phyloP scores from a whole-genome alignment of 2,888 invertebrate species.

The Rapana venosa region DNA sequence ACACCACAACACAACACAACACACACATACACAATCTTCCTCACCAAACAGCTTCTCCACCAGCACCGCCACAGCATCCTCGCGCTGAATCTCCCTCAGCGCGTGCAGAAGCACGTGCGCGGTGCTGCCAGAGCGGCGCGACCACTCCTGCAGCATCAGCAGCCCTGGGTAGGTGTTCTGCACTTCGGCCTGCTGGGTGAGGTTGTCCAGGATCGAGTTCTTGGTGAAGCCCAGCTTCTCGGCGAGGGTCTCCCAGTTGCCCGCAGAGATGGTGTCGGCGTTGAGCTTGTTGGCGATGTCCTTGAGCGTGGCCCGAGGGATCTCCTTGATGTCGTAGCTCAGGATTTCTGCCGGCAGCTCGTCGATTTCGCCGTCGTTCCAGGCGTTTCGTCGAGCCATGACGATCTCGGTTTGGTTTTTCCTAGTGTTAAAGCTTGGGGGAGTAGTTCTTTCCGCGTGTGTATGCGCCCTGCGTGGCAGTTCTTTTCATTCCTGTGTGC shows the following conservation, averaged over 20 bases:
- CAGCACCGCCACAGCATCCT: constrained; percentile 43
- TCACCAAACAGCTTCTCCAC: constrained; percentile 41
- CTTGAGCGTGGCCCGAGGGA: constrained; percentile 37
- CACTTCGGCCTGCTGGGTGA: constrained; percentile 37
- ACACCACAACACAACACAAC: neutral
- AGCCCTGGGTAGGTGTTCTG: constrained; percentile 44
- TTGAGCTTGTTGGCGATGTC: constrained; percentile 42
- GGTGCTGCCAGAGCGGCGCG: constrained; percentile 39
- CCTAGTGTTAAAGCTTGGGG: neutral
- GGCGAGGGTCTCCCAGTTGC: constrained; percentile 48
- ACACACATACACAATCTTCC: neutral
- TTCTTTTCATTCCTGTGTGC: neutral
- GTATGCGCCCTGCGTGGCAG: neutral
- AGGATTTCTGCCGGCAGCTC: constrained; percentile 42
- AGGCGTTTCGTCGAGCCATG: neutral
- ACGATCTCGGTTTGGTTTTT: neutral
- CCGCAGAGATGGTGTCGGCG: constrained; percentile 20
- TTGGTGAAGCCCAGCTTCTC: constrained; percentile 46
- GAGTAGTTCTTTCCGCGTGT: neutral
- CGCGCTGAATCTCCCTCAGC: constrained; percentile 40
- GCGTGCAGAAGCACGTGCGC: constrained; percentile 48
- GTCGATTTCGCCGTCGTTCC: constrained; percentile 37
- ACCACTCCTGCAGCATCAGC: constrained; percentile 45
- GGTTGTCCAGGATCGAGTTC: constrained; percentile 34
- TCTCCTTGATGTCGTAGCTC: constrained; percentile 13